Conservation (phyloP, 1,140 invertebrate species). For the Eubasilissa regina region DNA sequence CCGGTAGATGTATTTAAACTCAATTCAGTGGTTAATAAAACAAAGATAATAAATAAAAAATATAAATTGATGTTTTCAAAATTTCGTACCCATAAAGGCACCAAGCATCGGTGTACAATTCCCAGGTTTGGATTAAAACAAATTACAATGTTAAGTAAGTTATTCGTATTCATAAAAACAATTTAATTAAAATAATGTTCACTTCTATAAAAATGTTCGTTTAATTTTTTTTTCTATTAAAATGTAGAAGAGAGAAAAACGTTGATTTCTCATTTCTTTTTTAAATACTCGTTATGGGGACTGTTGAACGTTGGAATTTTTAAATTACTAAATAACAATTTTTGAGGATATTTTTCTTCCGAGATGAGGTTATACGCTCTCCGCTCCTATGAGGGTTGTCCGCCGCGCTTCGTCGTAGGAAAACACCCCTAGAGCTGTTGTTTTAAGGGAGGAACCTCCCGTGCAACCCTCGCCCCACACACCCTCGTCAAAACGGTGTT, state of each 20-base stretch:
- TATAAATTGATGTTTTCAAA: no score
- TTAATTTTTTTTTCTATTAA: no score
- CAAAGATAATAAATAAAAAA: no score
- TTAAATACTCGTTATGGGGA: constrained; percentile 1
- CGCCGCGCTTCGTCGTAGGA: constrained; percentile 47
- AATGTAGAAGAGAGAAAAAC: background rate
- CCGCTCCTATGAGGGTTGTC: constrained; percentile 17
- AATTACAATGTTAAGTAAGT: no score
- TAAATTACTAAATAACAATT: constrained; percentile 35
- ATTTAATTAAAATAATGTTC: no score
- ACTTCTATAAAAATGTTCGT: no score
- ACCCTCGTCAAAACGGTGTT: constrained; percentile 36
- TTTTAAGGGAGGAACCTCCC: constrained; percentile 54
- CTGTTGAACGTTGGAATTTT: constrained; percentile 19
- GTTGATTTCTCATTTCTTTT: background rate
- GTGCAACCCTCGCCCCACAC: constrained; percentile 14
- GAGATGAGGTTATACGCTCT: constrained; percentile 36
- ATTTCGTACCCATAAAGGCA: no score
- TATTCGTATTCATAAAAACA: no score
- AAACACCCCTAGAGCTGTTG: constrained; percentile 57
- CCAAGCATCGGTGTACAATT: no score
- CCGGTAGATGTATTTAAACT: no score
- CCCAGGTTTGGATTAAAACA: no score
- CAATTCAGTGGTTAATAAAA: no score
- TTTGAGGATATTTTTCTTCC: constrained; percentile 33